Conservation (phyloP, 2,113 vertebrate species). For the Chaenocephalus aceratus region DNA sequence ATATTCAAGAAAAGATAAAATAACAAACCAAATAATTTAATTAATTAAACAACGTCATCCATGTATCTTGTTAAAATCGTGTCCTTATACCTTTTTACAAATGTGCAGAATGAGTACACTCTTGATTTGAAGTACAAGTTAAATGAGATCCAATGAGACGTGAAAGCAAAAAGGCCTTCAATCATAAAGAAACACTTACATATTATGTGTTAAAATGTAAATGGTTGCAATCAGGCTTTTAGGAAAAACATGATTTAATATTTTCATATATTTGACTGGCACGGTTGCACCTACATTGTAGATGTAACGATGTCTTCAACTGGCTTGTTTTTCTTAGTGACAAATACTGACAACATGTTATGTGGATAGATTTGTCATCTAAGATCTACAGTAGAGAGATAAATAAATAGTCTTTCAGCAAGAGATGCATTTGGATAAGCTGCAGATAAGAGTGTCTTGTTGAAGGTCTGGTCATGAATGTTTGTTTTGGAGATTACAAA, state of each 20-base stretch:
- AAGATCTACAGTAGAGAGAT: background rate
- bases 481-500: constrained; percentile 23
- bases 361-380: constrained; percentile 7
- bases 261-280: background rate
- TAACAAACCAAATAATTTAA: too few species aligned
- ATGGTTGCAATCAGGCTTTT: background rate
- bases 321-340: background rate
- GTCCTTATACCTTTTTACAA: background rate
- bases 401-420: background rate
- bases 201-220: background rate
- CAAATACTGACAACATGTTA: background rate
- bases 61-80: too few species aligned
- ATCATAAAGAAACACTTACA: background rate
- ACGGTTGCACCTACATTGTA: background rate
- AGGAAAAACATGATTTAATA: background rate
- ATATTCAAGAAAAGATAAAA: too few species aligned
- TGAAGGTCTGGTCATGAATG: constrained; percentile 12
- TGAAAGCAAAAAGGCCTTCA: background rate
- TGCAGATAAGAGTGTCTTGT: background rate
- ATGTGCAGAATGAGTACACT: background rate
- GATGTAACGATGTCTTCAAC: background rate
- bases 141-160: background rate
- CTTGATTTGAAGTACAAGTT: background rate
- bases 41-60: too few species aligned
- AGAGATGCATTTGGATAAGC: background rate